Evolutionary conservation across 1,140 invertebrate genomes (phyloP).

Genomic region (Brachionus asplanchnoidis): DNA sequence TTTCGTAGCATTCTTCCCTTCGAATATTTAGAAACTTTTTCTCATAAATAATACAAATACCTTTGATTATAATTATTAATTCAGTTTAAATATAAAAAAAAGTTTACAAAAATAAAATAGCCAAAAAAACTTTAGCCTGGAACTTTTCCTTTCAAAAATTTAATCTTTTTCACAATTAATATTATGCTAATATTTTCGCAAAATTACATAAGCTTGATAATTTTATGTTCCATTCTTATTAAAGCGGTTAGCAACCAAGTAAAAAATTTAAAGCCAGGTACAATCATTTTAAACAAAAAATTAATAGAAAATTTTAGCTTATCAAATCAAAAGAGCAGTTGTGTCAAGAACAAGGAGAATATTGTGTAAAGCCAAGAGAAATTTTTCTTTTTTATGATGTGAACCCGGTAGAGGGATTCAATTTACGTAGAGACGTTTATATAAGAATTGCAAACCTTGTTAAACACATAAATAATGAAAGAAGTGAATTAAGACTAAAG

Average conservation of each 20-base stretch:
- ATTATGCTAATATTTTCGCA: neutral
- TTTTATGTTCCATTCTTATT: neutral
- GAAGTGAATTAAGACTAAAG: conserved; percentile 59
- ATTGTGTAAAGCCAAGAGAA: neutral
- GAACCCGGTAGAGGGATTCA: conserved; percentile 90
- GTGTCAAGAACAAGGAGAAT: neutral
- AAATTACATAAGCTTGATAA: conserved; percentile 11
- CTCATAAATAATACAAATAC: neutral
- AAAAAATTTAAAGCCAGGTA: neutral
- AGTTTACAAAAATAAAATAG: neutral
- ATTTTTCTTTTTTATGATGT: conserved; percentile 80
- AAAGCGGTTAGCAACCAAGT: conserved; percentile 28
- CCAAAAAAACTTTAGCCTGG: neutral
- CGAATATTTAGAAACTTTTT: neutral
- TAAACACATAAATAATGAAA: conserved; percentile 58
- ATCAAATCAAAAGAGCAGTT: neutral
- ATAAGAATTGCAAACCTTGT: conserved; percentile 79
- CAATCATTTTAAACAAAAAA: neutral
- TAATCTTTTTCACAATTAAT: neutral
- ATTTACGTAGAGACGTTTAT: conserved; percentile 88
- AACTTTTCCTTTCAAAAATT: neutral
- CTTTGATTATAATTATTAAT: neutral
- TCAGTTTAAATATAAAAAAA: neutral
- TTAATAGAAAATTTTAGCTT: neutral
- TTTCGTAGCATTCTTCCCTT: neutral